Evolutionary conservation across 1,140 invertebrate genomes (phyloP).

Genomic region (Xylocopa sonorina): DNA sequence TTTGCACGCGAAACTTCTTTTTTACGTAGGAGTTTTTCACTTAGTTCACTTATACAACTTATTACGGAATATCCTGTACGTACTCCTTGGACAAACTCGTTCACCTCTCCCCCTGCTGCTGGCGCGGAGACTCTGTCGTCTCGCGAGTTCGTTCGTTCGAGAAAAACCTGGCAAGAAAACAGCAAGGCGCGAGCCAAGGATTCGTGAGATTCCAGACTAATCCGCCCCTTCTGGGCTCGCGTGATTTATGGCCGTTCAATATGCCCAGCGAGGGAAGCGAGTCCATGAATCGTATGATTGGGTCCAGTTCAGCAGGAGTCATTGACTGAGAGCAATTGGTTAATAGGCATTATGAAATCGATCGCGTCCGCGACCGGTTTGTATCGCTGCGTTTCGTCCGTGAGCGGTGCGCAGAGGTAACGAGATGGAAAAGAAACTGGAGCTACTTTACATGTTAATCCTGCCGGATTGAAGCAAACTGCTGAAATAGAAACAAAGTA

Average conservation of each 20-base stretch:
- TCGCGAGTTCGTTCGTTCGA: background rate
- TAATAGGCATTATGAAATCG: constrained; percentile 41
- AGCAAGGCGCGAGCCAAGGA: background rate
- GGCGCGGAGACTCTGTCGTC: background rate
- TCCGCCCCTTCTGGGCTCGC: background rate
- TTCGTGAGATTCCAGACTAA: constrained; percentile 13
- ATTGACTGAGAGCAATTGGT: constrained; percentile 35
- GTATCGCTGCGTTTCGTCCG: constrained; percentile 10
- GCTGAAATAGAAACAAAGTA: no score
- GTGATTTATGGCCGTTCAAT: constrained; percentile 3
- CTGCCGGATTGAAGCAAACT: no score
- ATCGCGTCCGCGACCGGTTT: constrained; percentile 26
- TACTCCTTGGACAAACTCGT: no score
- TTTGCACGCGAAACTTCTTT: background rate
- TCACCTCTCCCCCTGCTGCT: no score
- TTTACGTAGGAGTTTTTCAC: no score
- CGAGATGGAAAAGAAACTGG: background rate
- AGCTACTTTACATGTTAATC: no score
- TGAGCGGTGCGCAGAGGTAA: constrained; percentile 11
- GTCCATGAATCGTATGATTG: constrained; percentile 21
- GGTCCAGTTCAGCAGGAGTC: background rate
- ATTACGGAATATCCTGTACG: no score
- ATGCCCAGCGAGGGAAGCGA: background rate
- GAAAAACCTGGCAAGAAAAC: background rate
- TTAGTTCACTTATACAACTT: no score